These are phyloP conservation scores for Latrodectus geometricus DNA, from an alignment of 1,140 invertebrate genomes.

Conservation along the genomic window DNA sequence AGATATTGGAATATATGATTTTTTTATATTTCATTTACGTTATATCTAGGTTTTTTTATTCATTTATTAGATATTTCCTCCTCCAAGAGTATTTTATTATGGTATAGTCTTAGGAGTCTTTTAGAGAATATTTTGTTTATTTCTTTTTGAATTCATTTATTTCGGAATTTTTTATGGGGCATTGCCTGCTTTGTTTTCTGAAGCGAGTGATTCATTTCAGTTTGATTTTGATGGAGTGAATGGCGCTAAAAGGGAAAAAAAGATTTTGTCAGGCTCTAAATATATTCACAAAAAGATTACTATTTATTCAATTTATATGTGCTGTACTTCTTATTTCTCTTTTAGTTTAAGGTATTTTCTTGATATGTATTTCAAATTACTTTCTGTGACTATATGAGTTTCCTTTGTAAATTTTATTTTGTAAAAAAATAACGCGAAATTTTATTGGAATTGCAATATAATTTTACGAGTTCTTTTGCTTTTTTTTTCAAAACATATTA, in stretches of 20 bases:
- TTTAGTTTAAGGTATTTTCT: too few species aligned
- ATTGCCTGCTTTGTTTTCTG: background rate
- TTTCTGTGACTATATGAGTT: too few species aligned
- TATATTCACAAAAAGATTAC: too few species aligned
- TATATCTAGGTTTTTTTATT: slow-evolving; percentile 35
- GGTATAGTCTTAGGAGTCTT: background rate
- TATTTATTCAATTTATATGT: too few species aligned
- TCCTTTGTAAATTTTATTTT: too few species aligned
- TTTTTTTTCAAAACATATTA: too few species aligned
- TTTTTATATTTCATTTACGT: slow-evolving; percentile 26
- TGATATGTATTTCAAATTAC: too few species aligned
- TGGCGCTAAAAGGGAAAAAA: background rate
- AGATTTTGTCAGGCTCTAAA: background rate
- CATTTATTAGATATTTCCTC: slow-evolving; percentile 25
- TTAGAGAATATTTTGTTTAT: background rate
- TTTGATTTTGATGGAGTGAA: background rate
- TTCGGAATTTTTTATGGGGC: slow-evolving; percentile 19
- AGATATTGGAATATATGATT: slow-evolving; percentile 44
- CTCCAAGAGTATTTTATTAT: background rate
- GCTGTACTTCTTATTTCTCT: too few species aligned
- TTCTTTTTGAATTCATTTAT: slow-evolving; percentile 24
- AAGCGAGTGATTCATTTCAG: slow-evolving; percentile 29
- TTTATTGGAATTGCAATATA: too few species aligned
- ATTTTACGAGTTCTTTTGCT: too few species aligned
- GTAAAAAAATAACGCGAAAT: too few species aligned